Evolutionary conservation across 2,888 invertebrate species (phyloP).

Genomic region (Altica lythri): DNA sequence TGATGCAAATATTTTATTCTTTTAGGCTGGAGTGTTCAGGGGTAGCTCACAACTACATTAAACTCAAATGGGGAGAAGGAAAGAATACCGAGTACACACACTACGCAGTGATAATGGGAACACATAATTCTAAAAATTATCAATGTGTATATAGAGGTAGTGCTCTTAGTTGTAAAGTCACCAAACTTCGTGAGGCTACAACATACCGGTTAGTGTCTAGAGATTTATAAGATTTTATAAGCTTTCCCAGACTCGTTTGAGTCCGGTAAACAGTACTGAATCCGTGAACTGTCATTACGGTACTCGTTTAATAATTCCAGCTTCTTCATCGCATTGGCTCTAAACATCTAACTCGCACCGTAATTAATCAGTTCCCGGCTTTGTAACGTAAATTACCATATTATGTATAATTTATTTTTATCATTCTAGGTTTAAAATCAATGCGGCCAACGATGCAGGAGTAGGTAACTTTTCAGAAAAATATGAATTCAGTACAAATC

Average conservation of each 20-base stretch:
- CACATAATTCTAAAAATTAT: conserved; percentile 67
- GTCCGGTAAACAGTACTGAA: too few relatives aligned
- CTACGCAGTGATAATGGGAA: conserved; percentile 84
- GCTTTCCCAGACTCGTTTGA: too few relatives aligned
- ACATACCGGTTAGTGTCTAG: conserved; percentile 71
- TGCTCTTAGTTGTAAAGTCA: conserved; percentile 78
- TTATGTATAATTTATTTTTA: too few relatives aligned
- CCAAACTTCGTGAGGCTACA: conserved; percentile 80
- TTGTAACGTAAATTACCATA: too few relatives aligned
- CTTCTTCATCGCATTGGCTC: too few relatives aligned
- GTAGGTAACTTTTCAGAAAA: conserved; percentile 78
- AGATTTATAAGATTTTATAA: too few relatives aligned
- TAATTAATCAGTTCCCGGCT: too few relatives aligned
- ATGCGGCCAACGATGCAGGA: conserved; percentile 84
- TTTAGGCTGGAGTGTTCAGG: conserved; percentile 68
- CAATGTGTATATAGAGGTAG: conserved; percentile 77
- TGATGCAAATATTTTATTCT: background rate
- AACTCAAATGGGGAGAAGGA: conserved; percentile 84
- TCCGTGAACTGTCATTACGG: too few relatives aligned
- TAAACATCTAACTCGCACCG: too few relatives aligned
- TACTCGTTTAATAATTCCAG: too few relatives aligned
- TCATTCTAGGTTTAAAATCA: conserved; percentile 75
- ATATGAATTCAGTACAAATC: conserved; percentile 71
- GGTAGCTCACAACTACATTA: conserved; percentile 76
- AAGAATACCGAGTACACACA: conserved; percentile 73